A percentile compares a stretch with the other conserved stretches of the same genome.
Conservation (phyloP, 1,140 invertebrate genomes). For the Colletes latitarsis region DNA sequence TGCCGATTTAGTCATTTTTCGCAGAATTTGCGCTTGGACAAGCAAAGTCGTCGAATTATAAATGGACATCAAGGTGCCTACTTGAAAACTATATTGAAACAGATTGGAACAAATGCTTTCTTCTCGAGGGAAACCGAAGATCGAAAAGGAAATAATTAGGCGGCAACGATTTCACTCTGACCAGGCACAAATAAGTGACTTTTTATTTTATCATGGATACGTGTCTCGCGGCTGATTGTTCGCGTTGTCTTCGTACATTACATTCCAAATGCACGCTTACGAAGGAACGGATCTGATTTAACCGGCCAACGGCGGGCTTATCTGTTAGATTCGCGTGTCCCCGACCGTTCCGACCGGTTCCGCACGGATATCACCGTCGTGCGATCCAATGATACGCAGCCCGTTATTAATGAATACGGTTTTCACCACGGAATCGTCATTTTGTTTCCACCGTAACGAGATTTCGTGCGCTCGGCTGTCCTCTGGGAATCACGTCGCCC, state of each 20-base stretch:
- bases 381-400: slow-evolving; percentile 62
- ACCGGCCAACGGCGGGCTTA: slow-evolving; percentile 54
- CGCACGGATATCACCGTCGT: slow-evolving; percentile 52
- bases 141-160: no score
- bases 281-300: slow-evolving; percentile 61
- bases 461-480: slow-evolving; percentile 26
- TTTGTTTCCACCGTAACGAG: slow-evolving; percentile 48
- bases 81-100: no score
- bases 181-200: no score
- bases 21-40: not conserved
- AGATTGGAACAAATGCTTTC: no score
- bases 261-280: slow-evolving; percentile 51
- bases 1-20: slow-evolving; percentile 7
- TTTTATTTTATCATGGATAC: not conserved
- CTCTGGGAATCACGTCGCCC: not conserved
- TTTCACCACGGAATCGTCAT: slow-evolving; percentile 56
- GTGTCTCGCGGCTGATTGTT: slow-evolving; percentile 58
- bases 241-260: slow-evolving; percentile 51
- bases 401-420: slow-evolving; percentile 66
- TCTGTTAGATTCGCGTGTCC: slow-evolving; percentile 61
- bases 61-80: no score
- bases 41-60: not conserved
- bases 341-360: slow-evolving; percentile 57
- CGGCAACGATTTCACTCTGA: no score
- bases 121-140: no score